These are phyloP conservation scores for Paratilapia polleni DNA, from an alignment of 2,113 vertebrate species.

Conservation along the genomic window DNA sequence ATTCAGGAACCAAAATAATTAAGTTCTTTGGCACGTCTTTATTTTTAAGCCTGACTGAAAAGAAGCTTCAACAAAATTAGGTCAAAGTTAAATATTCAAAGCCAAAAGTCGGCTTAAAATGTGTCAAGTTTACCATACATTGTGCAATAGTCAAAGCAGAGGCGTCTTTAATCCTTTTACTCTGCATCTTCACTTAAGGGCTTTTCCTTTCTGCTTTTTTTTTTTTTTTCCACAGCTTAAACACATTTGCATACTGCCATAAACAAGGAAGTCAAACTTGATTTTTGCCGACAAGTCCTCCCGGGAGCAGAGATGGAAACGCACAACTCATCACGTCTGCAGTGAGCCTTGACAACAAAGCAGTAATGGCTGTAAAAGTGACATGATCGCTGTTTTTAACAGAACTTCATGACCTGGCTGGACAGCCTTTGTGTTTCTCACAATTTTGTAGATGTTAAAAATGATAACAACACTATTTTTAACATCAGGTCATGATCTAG, in stretches of 20 bases:
- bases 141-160: constrained; percentile 1
- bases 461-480: no score
- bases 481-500: neutral
- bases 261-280: constrained; percentile 10
- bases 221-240: fast-evolving
- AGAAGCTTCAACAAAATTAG: neutral
- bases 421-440: no score
- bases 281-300: neutral
- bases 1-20: no score
- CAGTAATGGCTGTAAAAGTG: neutral
- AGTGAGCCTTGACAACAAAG: neutral
- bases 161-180: constrained; percentile 21
- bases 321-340: neutral
- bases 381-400: neutral
- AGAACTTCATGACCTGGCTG: neutral
- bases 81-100: neutral
- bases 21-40: neutral
- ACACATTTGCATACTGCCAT: constrained; percentile 25
- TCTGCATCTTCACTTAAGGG: constrained; percentile 9
- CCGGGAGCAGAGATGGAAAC: neutral
- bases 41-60: neutral
- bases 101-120: neutral
- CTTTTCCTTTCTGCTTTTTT: neutral
- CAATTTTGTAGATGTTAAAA: no score
- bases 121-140: neutral